Base-by-base conservation (phyloP, 2,888 invertebrate genomes). In the Sesamia inferens region DNA sequence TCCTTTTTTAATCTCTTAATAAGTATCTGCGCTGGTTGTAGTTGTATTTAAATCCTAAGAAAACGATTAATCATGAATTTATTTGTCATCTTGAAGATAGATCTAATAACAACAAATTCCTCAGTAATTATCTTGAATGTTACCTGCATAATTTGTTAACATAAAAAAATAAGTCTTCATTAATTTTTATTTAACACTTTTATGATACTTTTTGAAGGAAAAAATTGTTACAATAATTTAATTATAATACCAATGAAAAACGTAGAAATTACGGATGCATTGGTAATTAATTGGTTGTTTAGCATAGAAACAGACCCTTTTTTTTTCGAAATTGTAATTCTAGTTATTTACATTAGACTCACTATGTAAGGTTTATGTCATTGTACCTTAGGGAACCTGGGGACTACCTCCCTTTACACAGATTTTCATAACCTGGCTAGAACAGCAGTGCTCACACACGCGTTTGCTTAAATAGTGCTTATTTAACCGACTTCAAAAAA, bases 181-280 rank as follows among this genome's bases (percentile, higher is more conserved):
- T 13, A 13, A 59, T 59, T 6, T 7, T 39, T 39, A 39, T 73
- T 22, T 16, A 16, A 0, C 16, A 71, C 19, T 3, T 19, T 47
- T 39, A n/a, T 7, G 0, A 61, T 55, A 39, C 10, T 24, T 24
- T 39, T 51, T 66, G n/a, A 44, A 19, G 11, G n/a, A 62, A 5
- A 76, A 19, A 44, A 57, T 42, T 31, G 22, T 44, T 1, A 51
- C 13, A 62, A 14, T 42, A 62, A 11, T 31, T 55, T 58, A 64
- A 58, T 64, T 54, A 42, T 5, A 51, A 5, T 13, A 54, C 57
- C 13, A 14, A 42, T 19, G 4, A 71, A 44, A 57, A 78, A 39
- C 22, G 10, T 11, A 8, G 13, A 16, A 42, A 13, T 24, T 5
- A 51, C 44, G 39, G 44, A 77, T 39, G 19, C n/a, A 57, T 71